Conservation (phyloP, 2,888 invertebrate species). For the Anthophora plumipes region DNA sequence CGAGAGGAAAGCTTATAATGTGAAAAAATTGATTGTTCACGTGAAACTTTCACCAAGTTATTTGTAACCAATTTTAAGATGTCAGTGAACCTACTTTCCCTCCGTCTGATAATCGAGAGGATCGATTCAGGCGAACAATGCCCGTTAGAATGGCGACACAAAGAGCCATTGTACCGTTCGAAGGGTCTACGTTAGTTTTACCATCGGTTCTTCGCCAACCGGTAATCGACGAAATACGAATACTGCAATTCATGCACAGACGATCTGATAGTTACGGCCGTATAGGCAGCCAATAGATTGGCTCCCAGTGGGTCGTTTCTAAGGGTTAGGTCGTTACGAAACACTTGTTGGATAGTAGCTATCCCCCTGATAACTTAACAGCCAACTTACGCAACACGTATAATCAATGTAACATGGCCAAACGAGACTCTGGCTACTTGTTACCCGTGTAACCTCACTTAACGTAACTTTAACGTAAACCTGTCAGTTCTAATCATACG, state of each 20-base stretch:
- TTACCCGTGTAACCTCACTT: slow-evolving; percentile 27
- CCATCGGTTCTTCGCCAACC: slow-evolving; percentile 15
- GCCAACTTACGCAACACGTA: slow-evolving; percentile 50
- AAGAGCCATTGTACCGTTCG: slow-evolving; percentile 31
- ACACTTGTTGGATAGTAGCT: slow-evolving; percentile 82
- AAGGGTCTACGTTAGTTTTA: slow-evolving; percentile 40
- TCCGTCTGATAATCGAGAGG: slow-evolving; percentile 22
- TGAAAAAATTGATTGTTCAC: neutral
- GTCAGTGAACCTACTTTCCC: slow-evolving; percentile 6
- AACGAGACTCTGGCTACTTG: slow-evolving; percentile 12
- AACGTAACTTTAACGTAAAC: slow-evolving; percentile 9
- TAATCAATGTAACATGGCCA: slow-evolving; percentile 28
- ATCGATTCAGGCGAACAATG: slow-evolving; percentile 40
- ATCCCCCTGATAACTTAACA: slow-evolving; percentile 65
- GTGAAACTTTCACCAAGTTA: neutral
- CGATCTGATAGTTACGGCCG: slow-evolving; percentile 26
- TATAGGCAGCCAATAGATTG: slow-evolving; percentile 47
- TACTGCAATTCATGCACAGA: slow-evolving; percentile 40
- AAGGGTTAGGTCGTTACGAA: slow-evolving; percentile 71
- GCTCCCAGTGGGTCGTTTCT: slow-evolving; percentile 65
- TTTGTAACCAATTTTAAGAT: slow-evolving; percentile 23
- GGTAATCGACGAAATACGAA: slow-evolving; percentile 48
- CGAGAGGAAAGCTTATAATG: too few species aligned
- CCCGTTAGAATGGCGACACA: slow-evolving; percentile 7
- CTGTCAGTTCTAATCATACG: neutral